Conservation (phyloP, 2,113 vertebrate genomes). For the Dasyprocta punctata region DNA sequence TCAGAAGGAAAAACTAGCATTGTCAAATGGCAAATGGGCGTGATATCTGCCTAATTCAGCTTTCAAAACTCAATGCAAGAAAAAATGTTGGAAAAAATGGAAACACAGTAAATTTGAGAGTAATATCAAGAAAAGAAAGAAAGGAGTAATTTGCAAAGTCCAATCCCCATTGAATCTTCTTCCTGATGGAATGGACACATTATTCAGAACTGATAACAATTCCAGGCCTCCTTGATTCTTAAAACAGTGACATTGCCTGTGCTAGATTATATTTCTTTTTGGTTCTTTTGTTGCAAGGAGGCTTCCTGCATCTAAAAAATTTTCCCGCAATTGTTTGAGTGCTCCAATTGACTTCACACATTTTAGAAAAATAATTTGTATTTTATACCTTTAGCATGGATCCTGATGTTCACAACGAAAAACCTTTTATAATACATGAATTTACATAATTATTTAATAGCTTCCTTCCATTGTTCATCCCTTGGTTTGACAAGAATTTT, state of each 20-base stretch:
- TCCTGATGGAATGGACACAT: background rate
- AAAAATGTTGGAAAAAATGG: background rate
- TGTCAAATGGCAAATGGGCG: background rate
- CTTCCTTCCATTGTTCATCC: background rate
- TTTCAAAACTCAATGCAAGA: background rate
- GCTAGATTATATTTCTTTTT: background rate
- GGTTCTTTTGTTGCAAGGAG: background rate
- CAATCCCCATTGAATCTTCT: background rate
- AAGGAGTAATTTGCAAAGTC: background rate
- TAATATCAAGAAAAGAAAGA: background rate
- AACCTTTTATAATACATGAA: fast-evolving
- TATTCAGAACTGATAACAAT: background rate
- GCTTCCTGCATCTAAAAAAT: background rate
- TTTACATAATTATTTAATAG: background rate
- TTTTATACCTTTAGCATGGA: background rate
- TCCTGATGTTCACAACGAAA: background rate
- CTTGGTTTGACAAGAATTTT: background rate
- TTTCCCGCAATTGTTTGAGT: background rate
- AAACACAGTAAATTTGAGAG: background rate
- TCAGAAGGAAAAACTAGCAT: background rate
- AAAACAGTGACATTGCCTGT: background rate
- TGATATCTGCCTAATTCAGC: background rate
- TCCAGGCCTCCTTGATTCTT: background rate
- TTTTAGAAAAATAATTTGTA: background rate
- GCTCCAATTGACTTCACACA: background rate